These are phyloP conservation scores for Pseudotriccus pelzelni DNA, from an alignment of 2,797 vertebrate species.

Conservation along the genomic window DNA sequence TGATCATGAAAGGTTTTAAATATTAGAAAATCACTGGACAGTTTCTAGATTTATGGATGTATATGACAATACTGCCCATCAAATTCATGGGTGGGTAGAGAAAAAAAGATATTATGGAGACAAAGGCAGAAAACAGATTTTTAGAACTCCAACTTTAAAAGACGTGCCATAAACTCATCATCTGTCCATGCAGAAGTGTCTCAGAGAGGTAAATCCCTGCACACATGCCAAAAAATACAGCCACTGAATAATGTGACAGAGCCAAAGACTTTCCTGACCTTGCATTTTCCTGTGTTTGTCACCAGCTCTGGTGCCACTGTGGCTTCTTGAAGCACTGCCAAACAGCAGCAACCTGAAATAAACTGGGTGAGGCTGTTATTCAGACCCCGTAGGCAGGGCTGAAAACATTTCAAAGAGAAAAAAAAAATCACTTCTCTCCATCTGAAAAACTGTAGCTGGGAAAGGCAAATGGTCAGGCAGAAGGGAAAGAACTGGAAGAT, in stretches of 20 bases:
- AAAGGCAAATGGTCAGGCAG: neutral
- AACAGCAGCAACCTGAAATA: constrained; percentile 41
- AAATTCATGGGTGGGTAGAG: neutral
- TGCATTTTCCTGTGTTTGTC: neutral
- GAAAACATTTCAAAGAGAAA: neutral
- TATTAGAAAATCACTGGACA: neutral
- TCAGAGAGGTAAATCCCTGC: neutral
- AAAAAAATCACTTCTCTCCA: neutral
- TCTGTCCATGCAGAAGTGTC: neutral
- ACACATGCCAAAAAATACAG: neutral
- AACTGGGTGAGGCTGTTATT: neutral
- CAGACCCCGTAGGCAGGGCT: neutral
- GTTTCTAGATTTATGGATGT: neutral
- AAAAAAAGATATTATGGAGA: neutral
- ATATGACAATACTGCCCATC: neutral
- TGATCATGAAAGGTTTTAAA: neutral
- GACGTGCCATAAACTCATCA: neutral
- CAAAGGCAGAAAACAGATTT: neutral
- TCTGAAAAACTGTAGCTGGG: neutral
- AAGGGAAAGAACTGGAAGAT: neutral
- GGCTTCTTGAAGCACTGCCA: neutral
- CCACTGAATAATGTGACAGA: neutral
- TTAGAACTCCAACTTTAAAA: neutral
- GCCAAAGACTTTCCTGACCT: neutral
- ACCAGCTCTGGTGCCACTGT: neutral